Evolutionary conservation across 2,797 vertebrate genomes (phyloP).

Genomic region (Anguilla anguilla): DNA sequence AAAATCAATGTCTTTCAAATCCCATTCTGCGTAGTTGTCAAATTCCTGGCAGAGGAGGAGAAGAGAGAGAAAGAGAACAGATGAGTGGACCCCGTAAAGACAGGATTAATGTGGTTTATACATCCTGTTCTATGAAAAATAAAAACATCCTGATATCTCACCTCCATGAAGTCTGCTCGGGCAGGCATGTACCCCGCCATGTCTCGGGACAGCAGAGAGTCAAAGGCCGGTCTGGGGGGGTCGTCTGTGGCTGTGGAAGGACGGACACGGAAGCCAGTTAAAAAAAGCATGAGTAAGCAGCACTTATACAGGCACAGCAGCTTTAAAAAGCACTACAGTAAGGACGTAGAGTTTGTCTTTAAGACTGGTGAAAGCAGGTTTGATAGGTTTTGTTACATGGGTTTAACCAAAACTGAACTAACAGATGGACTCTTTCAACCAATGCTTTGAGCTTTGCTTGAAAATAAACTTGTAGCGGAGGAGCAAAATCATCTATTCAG

Average conservation of each 20-base stretch:
- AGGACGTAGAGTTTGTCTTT: too few relatives aligned
- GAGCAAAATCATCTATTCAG: neutral
- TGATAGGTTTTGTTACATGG: neutral
- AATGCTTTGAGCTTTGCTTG: neutral
- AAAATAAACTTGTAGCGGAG: neutral
- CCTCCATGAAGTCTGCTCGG: conserved; percentile 96
- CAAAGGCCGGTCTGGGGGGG: conserved; percentile 92
- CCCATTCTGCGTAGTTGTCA: conserved; percentile 99
- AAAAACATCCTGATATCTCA: conserved; percentile 57
- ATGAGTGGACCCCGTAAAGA: neutral
- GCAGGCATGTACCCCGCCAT: conserved; percentile 99
- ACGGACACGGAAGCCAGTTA: neutral
- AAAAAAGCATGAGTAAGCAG: neutral
- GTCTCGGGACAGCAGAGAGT: conserved; percentile 92
- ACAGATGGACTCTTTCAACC: too few relatives aligned
- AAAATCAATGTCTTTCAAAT: conserved; percentile 98
- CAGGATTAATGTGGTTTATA: neutral
- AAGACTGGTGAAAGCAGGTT: too few relatives aligned
- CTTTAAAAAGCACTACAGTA: too few relatives aligned
- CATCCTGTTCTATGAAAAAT: neutral
- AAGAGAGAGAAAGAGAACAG: conserved; percentile 15
- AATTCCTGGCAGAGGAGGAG: conserved; percentile 80
- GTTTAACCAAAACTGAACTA: neutral
- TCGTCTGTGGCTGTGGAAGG: conserved; percentile 84
- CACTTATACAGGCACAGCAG: neutral